Base-by-base conservation (phyloP, 2,888 invertebrate genomes). In the Heliconius ethilla region DNA sequence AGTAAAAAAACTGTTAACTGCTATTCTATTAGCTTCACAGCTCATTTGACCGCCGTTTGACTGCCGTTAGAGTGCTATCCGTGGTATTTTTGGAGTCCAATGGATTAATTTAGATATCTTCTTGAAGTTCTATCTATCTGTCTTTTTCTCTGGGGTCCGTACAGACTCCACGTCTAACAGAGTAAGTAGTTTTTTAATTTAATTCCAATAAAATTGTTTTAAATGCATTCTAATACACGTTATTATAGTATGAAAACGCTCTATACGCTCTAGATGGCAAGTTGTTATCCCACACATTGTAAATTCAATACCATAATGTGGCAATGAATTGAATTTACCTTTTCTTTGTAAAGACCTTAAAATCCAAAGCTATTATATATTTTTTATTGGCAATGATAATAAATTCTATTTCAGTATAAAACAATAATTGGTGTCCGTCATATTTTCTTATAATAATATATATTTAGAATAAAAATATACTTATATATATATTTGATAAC, bases 261-360 rank as follows among this genome's bases (percentile, higher is more conserved):
- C 66, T 75, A 67, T 25, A 65, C 51, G 74, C 29, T 74, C 76
- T 27, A 78, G 75, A 75, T 72, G 65, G 72, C 72, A 78, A 78
- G 75, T 76, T 76, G 75, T 76, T 77, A 78, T 75, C 76, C 72
- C 75, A 80, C 67, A 78, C 78, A 78, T 80, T 80, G 75, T 69
- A 77, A 70, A 78, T 80, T 76, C 75, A 78, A 72, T 72, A 76
- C 75, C 72, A 77, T 67, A 59, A 69, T 80, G 75, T 76, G 76
- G 66, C 59, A 27, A 33, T 78, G 59, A 76, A 66, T 74, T 78
- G 67, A 80, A 78, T 80, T 75, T 45, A 76, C 72, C 45, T 76
- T 75, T 76, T 63, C 69, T 63, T 63, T 69, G 29, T 18, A 70
- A 78, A 78, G 62, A 69, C 22, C 40, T 37, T n/a, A 37, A 40